Conservation (phyloP, 2,888 invertebrate genomes). For the Andrena dorsata region DNA sequence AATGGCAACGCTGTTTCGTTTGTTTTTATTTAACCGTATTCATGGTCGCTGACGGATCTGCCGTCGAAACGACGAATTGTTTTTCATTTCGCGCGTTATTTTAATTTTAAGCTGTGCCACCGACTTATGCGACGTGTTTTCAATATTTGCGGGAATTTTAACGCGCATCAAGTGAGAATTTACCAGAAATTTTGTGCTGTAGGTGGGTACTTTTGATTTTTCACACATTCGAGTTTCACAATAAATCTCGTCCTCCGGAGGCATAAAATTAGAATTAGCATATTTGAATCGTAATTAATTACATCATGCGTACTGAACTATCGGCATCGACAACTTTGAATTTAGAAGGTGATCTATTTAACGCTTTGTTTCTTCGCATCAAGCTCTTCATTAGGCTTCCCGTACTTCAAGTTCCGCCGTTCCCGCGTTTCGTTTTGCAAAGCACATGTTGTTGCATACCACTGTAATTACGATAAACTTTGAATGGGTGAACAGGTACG, state of each 20-base stretch:
- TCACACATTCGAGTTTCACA: too few species aligned
- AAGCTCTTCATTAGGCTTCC: neutral
- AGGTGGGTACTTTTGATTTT: too few species aligned
- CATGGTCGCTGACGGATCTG: conserved; percentile 3
- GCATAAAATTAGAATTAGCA: too few species aligned
- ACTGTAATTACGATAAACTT: conserved; percentile 40
- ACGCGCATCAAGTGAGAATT: neutral
- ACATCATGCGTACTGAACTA: too few species aligned
- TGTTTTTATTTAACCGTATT: conserved; percentile 33
- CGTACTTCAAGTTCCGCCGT: neutral
- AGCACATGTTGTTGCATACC: neutral
- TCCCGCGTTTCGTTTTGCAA: conserved; percentile 2
- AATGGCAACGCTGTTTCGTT: conserved; percentile 16
- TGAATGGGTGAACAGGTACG: conserved; percentile 22
- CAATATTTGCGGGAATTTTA: too few species aligned
- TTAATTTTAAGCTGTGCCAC: neutral
- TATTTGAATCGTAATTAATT: too few species aligned
- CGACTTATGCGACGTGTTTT: neutral
- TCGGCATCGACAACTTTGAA: too few species aligned
- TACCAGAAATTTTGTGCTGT: neutral
- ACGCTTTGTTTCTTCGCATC: neutral
- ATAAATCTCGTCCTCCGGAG: too few species aligned
- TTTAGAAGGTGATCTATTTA: too few species aligned
- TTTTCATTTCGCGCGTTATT: conserved; percentile 3
- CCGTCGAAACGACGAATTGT: neutral